Evolutionary conservation across 2,888 invertebrate genomes (phyloP).

Genomic region (Stenolophus ochropezus): DNA sequence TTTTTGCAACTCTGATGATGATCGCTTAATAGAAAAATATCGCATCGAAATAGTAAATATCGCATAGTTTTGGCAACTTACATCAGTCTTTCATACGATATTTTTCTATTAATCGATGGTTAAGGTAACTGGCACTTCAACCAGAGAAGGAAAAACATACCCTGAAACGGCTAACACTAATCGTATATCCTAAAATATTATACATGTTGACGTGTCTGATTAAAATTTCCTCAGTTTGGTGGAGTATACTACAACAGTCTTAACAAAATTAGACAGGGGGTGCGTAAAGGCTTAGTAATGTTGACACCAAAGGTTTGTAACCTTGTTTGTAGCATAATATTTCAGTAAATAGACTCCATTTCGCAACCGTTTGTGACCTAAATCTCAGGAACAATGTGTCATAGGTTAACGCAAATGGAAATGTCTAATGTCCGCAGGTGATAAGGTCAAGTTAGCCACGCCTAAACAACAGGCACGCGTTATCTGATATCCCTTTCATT

Average conservation of each 20-base stretch:
- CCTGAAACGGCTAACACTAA: too few relatives aligned
- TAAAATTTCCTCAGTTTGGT: too few relatives aligned
- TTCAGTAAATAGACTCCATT: background rate
- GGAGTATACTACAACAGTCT: background rate
- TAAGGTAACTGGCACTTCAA: too few relatives aligned
- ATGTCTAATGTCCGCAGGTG: background rate
- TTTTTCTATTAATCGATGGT: too few relatives aligned
- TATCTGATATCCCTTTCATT: background rate
- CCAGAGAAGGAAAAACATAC: too few relatives aligned
- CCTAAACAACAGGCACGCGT: background rate
- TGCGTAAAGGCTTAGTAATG: background rate
- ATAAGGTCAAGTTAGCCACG: constrained; percentile 15
- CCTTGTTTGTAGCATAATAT: background rate
- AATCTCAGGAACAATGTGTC: background rate
- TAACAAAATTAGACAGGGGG: background rate
- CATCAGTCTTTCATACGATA: too few relatives aligned
- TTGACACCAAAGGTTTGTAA: background rate
- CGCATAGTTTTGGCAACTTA: too few relatives aligned
- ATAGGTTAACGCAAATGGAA: background rate
- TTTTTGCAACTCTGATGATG: too few relatives aligned
- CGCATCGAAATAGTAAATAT: too few relatives aligned
- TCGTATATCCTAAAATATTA: background rate
- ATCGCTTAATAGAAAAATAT: too few relatives aligned
- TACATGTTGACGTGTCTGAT: background rate
- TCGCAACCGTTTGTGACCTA: background rate